phyloP scores from a whole-genome alignment of 2,888 invertebrate genomes.

The Hyalella azteca region DNA sequence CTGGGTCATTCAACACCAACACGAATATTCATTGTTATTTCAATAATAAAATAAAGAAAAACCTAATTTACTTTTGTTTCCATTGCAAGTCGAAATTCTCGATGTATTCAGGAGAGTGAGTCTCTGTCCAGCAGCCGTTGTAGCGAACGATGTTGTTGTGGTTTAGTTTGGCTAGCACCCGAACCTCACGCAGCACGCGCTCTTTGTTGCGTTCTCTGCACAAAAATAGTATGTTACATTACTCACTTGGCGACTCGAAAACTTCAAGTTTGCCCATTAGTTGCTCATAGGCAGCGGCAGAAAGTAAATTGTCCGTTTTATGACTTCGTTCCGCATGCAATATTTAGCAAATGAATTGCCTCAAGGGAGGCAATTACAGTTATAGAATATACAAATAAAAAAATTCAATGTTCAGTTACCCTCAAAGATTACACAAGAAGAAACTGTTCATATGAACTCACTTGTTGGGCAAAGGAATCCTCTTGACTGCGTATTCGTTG shows the following conservation, averaged over 20 bases:
- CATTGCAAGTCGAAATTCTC: constrained; percentile 75
- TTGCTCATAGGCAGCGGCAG: too few relatives aligned
- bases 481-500: constrained; percentile 91
- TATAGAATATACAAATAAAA: neutral
- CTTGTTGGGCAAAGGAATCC: constrained; percentile 79
- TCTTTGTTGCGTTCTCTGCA: constrained; percentile 79
- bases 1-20: neutral
- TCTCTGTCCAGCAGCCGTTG: constrained; percentile 93
- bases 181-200: constrained; percentile 91
- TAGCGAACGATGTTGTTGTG: constrained; percentile 95
- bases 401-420: constrained; percentile 4
- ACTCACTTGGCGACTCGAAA: too few relatives aligned
- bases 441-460: constrained; percentile 43
- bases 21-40: neutral
- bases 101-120: constrained; percentile 71
- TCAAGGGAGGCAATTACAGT: too few relatives aligned
- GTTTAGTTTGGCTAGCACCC: constrained; percentile 90
- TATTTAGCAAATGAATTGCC: too few relatives aligned
- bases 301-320: too few relatives aligned
- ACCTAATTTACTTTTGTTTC: constrained; percentile 62
- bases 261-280: too few relatives aligned
- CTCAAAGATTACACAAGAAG: neutral
- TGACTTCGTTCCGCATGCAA: too few relatives aligned
- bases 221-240: too few relatives aligned
- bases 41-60: neutral